A percentile compares a stretch with the other conserved stretches of the same genome.
Evolutionary conservation across 2,113 vertebrate genomes (phyloP).

Genomic region (Pangasianodon gigas): DNA sequence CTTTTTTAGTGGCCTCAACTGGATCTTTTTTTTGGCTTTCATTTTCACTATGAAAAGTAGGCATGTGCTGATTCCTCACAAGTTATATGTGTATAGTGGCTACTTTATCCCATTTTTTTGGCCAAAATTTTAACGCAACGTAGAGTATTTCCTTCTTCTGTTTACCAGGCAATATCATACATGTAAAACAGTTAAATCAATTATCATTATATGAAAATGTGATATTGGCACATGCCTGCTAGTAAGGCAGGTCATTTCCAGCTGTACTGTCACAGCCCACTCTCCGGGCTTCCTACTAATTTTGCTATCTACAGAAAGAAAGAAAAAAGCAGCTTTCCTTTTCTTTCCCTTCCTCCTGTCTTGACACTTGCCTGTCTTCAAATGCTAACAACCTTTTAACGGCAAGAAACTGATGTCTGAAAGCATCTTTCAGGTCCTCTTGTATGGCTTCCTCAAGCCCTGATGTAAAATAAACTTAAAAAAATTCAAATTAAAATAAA

Average conservation of each 20-base stretch:
- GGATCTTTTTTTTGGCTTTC: not conserved
- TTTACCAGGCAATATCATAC: not conserved
- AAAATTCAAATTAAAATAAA: constrained; percentile 72
- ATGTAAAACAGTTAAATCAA: not conserved
- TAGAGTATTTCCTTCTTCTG: not conserved
- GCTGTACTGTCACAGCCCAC: not conserved
- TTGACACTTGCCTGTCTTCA: constrained; percentile 70
- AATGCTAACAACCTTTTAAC: constrained; percentile 79
- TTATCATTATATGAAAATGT: not conserved
- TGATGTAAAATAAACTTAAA: constrained; percentile 88
- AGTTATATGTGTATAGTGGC: not conserved
- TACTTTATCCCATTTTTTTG: not conserved
- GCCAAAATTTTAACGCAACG: not conserved
- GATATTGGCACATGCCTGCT: not conserved
- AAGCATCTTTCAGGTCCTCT: constrained; percentile 96
- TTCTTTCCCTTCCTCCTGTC: constrained; percentile 70
- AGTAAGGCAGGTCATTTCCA: not conserved
- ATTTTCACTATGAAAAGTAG: constrained; percentile 8
- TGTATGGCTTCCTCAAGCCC: constrained; percentile 91
- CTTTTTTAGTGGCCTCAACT: constrained; percentile 40
- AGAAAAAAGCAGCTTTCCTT: constrained; percentile 61
- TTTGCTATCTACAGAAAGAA: not conserved
- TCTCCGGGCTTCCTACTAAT: constrained; percentile 1
- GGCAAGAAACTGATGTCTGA: constrained; percentile 64
- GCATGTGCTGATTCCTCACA: not conserved